Conservation (phyloP, 1,140 invertebrate genomes). For the Bombus superbus region DNA sequence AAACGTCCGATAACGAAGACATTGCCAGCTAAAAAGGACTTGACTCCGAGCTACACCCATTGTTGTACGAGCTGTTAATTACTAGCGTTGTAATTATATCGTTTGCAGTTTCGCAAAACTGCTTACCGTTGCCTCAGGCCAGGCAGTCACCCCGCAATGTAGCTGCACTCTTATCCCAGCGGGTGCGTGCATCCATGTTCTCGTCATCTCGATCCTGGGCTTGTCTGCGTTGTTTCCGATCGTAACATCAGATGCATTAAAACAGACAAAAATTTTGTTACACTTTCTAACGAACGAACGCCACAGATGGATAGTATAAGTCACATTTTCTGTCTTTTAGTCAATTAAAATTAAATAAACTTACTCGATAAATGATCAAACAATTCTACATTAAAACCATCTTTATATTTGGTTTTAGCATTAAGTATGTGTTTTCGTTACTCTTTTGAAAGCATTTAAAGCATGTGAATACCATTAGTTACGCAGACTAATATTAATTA, state of each 20-base stretch:
- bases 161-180: slow-evolving; percentile 87
- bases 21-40: background rate
- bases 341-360: no score
- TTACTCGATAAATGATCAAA: no score
- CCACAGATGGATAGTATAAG: background rate
- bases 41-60: slow-evolving; percentile 7
- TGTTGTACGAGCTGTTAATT: slow-evolving; percentile 56
- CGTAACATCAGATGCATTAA: background rate
- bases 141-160: slow-evolving; percentile 87
- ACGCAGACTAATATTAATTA: no score
- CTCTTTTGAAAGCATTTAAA: no score
- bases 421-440: no score
- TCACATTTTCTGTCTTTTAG: background rate
- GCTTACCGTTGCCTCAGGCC: slow-evolving; percentile 85
- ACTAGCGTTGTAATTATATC: slow-evolving; percentile 38
- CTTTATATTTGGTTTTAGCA: no score
- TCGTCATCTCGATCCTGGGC: slow-evolving; percentile 86
- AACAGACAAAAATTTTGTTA: background rate
- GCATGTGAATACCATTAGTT: no score
- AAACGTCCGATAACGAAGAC: slow-evolving; percentile 39
- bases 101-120: slow-evolving; percentile 16
- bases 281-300: no score
- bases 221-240: slow-evolving; percentile 83
- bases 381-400: no score
- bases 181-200: slow-evolving; percentile 88